These are phyloP conservation scores for Tipula vernalis DNA, from an alignment of 2,888 invertebrate species.

Conservation along the genomic window DNA sequence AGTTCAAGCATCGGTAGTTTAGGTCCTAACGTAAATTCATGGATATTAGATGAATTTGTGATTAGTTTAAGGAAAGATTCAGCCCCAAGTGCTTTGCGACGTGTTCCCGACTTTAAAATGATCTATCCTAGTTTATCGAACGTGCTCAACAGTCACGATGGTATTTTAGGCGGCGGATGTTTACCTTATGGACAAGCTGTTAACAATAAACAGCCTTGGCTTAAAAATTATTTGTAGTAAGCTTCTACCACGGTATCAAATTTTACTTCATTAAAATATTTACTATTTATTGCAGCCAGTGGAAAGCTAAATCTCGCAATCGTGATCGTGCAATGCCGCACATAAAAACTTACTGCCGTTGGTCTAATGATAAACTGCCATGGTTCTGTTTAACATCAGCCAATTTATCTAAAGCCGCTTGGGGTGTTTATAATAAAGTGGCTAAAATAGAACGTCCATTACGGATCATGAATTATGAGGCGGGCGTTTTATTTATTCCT, in stretches of 20 bases:
- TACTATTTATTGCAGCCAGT: conserved; percentile 46
- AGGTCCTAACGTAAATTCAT: conserved; percentile 53
- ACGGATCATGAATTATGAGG: conserved; percentile 78
- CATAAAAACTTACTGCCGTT: conserved; percentile 78
- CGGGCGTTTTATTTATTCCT: conserved; percentile 81
- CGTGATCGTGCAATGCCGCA: conserved; percentile 88
- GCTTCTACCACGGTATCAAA: conserved; percentile 25
- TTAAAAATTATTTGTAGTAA: conserved; percentile 63
- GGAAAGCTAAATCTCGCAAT: conserved; percentile 58
- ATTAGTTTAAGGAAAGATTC: conserved; percentile 45
- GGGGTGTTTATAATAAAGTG: conserved; percentile 63
- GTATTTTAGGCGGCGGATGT: conserved; percentile 72
- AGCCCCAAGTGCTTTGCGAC: conserved; percentile 38
- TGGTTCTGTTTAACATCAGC: conserved; percentile 87
- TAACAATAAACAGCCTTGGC: conserved; percentile 76
- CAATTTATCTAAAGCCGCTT: conserved; percentile 94
- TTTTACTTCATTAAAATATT: not conserved
- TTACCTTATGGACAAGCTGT: conserved; percentile 70
- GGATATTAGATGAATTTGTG: conserved; percentile 68
- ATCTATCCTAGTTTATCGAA: conserved; percentile 74
- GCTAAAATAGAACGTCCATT: conserved; percentile 41
- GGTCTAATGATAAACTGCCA: conserved; percentile 49
- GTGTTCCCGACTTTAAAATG: conserved; percentile 44
- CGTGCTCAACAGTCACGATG: conserved; percentile 74
- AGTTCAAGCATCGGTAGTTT: conserved; percentile 85